Percentiles rank a stretch among this genome's conserved stretches.
These are phyloP conservation scores for Eristalis tenax DNA, from an alignment of 2,888 invertebrate genomes.

Conservation along the genomic window DNA sequence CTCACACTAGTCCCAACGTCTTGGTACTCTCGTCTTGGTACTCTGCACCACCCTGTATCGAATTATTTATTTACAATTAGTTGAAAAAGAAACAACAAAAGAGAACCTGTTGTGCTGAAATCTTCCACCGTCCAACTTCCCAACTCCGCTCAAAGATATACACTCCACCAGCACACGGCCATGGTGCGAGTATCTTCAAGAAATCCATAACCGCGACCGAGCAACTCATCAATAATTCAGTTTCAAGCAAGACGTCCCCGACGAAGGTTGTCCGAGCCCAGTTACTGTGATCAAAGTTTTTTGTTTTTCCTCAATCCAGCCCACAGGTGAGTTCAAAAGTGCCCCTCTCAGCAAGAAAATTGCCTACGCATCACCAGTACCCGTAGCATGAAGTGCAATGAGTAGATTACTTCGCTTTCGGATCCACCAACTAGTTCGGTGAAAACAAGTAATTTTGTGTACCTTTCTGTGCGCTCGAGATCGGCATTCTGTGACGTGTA, in stretches of 20 bases:
- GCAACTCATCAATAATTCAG: conserved; percentile 73
- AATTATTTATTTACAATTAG: conserved; percentile 27
- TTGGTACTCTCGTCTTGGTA: too few species aligned
- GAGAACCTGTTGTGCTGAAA: conserved; percentile 27
- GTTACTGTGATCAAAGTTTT: neutral
- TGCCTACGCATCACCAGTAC: conserved; percentile 28
- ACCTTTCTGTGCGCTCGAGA: neutral
- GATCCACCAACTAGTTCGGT: neutral
- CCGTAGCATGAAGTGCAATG: neutral
- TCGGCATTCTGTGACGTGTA: conserved; percentile 54
- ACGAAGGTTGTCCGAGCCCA: conserved; percentile 77
- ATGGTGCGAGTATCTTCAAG: conserved; percentile 17
- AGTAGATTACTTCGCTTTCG: conserved; percentile 2
- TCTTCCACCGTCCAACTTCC: conserved; percentile 10
- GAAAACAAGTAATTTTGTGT: neutral
- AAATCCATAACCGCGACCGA: conserved; percentile 46
- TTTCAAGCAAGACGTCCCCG: conserved; percentile 77
- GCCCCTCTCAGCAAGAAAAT: neutral
- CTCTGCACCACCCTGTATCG: conserved; percentile 31
- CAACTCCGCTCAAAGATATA: conserved; percentile 27
- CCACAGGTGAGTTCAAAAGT: conserved; percentile 58
- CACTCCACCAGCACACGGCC: conserved; percentile 4
- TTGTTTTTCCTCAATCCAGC: neutral
- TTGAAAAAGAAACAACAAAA: neutral
- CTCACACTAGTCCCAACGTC: too few species aligned